A percentile compares a stretch with the other conserved stretches of the same genome.
Conservation (phyloP, 1,140 invertebrate species). For the Patella vulgata region DNA sequence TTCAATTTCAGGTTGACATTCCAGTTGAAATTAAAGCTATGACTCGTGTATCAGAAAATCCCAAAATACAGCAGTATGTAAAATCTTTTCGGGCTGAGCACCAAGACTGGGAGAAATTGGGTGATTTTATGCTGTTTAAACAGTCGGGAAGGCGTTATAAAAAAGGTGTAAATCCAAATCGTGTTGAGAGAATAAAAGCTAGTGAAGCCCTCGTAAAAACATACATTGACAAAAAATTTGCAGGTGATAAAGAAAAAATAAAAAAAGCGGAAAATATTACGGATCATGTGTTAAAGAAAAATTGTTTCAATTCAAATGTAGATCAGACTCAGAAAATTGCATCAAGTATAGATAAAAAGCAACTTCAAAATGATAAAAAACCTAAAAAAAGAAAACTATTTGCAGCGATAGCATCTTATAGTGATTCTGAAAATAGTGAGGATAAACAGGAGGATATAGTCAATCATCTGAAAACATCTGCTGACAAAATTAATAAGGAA, state of each 20-base stretch:
- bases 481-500: no score
- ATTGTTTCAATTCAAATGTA: no score
- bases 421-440: slow-evolving; percentile 7
- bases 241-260: slow-evolving; percentile 10
- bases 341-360: no score
- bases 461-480: background rate
- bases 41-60: slow-evolving; percentile 33
- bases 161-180: slow-evolving; percentile 28
- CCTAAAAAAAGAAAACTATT: no score
- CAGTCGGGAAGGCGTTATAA: slow-evolving; percentile 35
- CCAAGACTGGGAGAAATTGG: slow-evolving; percentile 44
- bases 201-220: slow-evolving; percentile 30
- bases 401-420: background rate
- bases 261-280: background rate
- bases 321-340: no score
- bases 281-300: no score
- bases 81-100: slow-evolving; percentile 34
- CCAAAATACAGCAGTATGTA: slow-evolving; percentile 27
- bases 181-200: slow-evolving; percentile 20
- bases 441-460: background rate
- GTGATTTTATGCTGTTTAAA: slow-evolving; percentile 40
- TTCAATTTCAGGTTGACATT: slow-evolving; percentile 23
- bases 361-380: no score
- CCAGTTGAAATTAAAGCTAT: slow-evolving; percentile 30
- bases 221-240: slow-evolving; percentile 25